Evolutionary conservation across 2,797 vertebrate genomes (phyloP).

Genomic region (Notamacropus eugenii): DNA sequence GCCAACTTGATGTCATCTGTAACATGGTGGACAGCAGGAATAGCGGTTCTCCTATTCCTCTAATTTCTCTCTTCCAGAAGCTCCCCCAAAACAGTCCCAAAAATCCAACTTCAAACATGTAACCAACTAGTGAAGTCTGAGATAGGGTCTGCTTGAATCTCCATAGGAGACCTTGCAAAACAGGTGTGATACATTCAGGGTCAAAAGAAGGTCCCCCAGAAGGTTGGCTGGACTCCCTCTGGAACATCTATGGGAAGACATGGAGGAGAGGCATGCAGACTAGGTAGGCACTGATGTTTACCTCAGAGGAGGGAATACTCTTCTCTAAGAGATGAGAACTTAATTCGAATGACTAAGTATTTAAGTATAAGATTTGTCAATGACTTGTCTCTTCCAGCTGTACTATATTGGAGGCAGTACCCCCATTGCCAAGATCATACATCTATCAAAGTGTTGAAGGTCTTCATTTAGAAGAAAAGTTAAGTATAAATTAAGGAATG

Average conservation of each 20-base stretch:
- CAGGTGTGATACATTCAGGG: not conserved
- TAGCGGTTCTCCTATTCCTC: not conserved
- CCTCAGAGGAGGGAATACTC: not conserved
- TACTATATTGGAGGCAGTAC: not conserved
- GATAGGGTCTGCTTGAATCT: not conserved
- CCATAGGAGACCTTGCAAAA: not conserved
- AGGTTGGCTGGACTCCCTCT: not conserved
- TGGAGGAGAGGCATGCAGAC: not conserved
- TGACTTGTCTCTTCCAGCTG: not conserved
- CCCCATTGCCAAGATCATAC: not conserved
- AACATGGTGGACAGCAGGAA: not conserved
- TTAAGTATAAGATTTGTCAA: not conserved
- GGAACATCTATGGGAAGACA: not conserved
- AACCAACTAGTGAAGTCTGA: not conserved
- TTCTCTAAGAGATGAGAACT: not conserved
- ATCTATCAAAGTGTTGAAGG: not conserved
- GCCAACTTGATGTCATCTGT: not conserved
- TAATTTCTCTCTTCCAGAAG: not conserved
- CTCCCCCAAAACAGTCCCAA: not conserved
- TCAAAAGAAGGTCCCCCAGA: not conserved
- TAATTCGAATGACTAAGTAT: not conserved
- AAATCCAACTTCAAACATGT: not conserved
- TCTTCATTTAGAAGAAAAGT: not conserved
- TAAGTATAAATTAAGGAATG: not conserved
- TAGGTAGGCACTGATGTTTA: not conserved